These are phyloP conservation scores for Delphinapterus leucas DNA, from an alignment of 2,113 vertebrate genomes.

Conservation along the genomic window DNA sequence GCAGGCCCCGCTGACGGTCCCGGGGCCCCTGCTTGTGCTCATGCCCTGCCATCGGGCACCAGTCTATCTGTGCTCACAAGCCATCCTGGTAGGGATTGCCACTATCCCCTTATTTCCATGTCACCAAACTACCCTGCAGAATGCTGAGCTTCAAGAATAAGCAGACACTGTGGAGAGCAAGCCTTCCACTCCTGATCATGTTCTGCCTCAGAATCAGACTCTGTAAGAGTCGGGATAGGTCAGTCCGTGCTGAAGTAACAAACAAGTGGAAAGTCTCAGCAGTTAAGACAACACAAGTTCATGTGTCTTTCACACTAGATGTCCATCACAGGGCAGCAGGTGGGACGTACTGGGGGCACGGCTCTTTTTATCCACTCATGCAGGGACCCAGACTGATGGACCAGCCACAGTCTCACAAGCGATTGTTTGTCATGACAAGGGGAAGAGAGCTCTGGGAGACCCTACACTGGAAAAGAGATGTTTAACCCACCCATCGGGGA, in stretches of 20 bases:
- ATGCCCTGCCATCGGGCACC: fast-evolving
- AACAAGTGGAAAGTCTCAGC: neutral
- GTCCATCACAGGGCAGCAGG: neutral
- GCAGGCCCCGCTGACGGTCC: no score
- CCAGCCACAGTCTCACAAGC: neutral
- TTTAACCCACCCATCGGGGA: neutral
- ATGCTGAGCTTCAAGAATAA: neutral
- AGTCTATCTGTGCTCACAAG: neutral
- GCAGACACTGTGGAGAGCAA: neutral
- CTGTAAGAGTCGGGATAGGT: neutral
- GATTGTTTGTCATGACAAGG: neutral
- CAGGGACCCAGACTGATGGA: no score
- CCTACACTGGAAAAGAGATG: neutral
- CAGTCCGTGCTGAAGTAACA: neutral
- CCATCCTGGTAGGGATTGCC: neutral
- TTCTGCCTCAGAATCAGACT: neutral
- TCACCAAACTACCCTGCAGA: neutral
- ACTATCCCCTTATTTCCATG: neutral
- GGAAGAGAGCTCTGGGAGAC: neutral
- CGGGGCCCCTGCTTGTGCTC: neutral
- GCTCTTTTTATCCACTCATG: neutral
- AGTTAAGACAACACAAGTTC: neutral
- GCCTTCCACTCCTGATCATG: neutral
- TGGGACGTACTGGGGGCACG: neutral
- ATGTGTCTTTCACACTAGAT: neutral